These are phyloP conservation scores for Cataglyphis cursor DNA, from an alignment of 2,888 invertebrate genomes.

Conservation along the genomic window DNA sequence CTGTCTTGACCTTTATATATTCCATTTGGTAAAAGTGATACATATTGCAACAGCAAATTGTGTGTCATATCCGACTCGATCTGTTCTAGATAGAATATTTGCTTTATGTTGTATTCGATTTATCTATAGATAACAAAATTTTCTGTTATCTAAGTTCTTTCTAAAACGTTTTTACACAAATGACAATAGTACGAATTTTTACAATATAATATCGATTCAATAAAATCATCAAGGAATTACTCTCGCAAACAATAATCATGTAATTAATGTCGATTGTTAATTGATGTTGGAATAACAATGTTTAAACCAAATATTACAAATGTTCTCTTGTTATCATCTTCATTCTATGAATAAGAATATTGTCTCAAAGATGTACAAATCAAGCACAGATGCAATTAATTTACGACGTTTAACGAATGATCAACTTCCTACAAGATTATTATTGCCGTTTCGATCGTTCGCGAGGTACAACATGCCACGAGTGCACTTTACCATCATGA, in stretches of 20 bases:
- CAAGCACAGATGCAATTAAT: neutral
- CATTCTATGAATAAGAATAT: neutral
- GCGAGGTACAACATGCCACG: neutral
- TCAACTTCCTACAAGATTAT: conserved; percentile 14
- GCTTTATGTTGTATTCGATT: neutral
- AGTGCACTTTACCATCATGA: neutral
- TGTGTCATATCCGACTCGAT: neutral
- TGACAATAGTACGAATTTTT: neutral
- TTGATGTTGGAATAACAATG: neutral
- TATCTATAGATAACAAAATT: neutral
- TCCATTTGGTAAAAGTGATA: neutral
- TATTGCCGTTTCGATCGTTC: conserved; percentile 13
- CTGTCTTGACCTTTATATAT: conserved; percentile 19
- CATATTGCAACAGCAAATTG: conserved; percentile 13
- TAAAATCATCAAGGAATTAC: neutral
- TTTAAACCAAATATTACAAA: neutral
- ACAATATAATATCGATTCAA: neutral
- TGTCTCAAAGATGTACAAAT: neutral
- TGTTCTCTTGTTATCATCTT: neutral
- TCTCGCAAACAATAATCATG: neutral
- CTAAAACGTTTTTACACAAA: neutral
- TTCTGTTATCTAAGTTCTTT: neutral
- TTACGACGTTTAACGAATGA: neutral
- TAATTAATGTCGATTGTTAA: neutral
- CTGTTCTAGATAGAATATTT: neutral